Percentiles rank a stretch among this genome's conserved stretches.
Conservation (phyloP, 2,113 vertebrate genomes). For the Otocyon megalotis region DNA sequence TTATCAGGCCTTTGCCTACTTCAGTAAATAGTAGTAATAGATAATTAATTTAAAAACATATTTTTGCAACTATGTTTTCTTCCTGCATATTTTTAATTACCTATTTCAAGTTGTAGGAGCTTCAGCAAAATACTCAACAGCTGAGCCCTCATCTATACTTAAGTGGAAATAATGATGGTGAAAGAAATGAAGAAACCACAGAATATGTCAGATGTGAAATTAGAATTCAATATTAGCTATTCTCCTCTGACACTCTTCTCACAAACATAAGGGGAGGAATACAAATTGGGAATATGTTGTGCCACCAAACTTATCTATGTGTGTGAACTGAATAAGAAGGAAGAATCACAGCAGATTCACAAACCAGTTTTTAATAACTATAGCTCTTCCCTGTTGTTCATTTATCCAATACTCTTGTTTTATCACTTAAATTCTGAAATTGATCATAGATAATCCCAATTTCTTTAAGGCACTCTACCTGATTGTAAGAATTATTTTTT, state of each 20-base stretch:
- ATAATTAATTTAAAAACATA: not conserved
- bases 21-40: not conserved
- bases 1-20: not conserved
- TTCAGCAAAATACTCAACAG: not conserved
- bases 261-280: not conserved
- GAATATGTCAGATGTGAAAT: not conserved
- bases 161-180: not conserved
- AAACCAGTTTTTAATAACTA: not conserved
- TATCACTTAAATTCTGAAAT: not conserved
- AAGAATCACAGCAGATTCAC: not conserved
- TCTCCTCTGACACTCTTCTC: not conserved
- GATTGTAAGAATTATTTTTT: not conserved
- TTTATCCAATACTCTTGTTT: not conserved
- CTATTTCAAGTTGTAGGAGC: not conserved
- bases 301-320: not conserved
- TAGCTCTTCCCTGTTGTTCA: not conserved
- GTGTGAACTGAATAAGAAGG: not conserved
- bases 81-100: not conserved
- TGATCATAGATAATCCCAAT: not conserved
- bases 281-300: not conserved
- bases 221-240: not conserved
- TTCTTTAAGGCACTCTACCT: not conserved
- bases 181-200: not conserved
- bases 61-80: not conserved
- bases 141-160: not conserved